Conservation (phyloP, 2,888 invertebrate species). For the Pasiphila rectangulata region DNA sequence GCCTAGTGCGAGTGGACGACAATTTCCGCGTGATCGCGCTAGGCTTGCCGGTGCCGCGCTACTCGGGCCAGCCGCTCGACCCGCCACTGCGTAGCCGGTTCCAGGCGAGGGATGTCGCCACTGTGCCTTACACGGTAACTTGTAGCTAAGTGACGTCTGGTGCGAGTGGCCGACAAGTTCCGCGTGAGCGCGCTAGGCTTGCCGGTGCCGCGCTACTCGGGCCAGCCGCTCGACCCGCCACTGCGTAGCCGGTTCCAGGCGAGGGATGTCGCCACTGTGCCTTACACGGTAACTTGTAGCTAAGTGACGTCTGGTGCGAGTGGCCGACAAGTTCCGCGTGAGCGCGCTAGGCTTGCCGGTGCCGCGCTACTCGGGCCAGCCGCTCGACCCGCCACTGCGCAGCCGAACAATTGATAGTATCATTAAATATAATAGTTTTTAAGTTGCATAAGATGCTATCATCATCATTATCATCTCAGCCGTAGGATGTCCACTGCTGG, state of each 20-base stretch:
- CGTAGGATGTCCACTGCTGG: no score
- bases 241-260: conserved; percentile 97
- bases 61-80: conserved; percentile 95
- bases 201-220: conserved; percentile 92
- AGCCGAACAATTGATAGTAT: no score
- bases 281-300: conserved; percentile 82
- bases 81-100: conserved; percentile 97
- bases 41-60: conserved; percentile 93
- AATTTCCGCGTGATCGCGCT: conserved; percentile 95
- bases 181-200: conserved; percentile 91
- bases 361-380: conserved; percentile 93
- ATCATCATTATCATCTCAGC: no score
- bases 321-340: conserved; percentile 84
- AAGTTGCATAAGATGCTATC: no score
- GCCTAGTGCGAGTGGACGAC: conserved; percentile 94
- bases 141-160: conserved; percentile 86
- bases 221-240: conserved; percentile 97
- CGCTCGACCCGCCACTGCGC: conserved; percentile 96
- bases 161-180: conserved; percentile 88
- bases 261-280: conserved; percentile 86
- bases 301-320: conserved; percentile 92
- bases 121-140: conserved; percentile 84
- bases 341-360: conserved; percentile 95
- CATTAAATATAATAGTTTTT: no score
- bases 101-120: conserved; percentile 92